Base-by-base conservation (phyloP, 2,113 vertebrate genomes). In the Micromys minutus region DNA sequence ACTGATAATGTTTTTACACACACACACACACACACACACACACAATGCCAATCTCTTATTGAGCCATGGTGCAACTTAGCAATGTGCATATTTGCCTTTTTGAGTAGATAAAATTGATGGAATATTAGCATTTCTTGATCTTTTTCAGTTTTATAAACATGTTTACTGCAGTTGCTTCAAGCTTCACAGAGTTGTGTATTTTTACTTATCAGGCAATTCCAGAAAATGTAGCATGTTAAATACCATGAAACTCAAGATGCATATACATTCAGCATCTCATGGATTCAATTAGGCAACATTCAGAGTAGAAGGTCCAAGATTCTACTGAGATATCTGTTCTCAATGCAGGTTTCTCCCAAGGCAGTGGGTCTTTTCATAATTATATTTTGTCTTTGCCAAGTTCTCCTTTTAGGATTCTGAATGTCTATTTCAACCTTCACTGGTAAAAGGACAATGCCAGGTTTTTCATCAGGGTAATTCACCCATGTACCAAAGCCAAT, bases 271-370 rank as follows among this genome's bases (percentile, higher is more conserved):
- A 76, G 42, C 34, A 8, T 59, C 84, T 92, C 61, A 59, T 65
- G 79, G 63, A 93, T 96, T 95, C 75, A 93, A 87, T 97, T 93
- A 95, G 87, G 74, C 69, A 94, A 34, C 84, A 87, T 87, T 89
- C 80, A 90, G 80, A 95, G 29, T 57, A 57, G 79, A 93, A 87
- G 55, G 76, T 79, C 42, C 84, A 94, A 89, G 81, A 76, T 92
- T 94, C 92, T 93, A 92, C 29, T 65, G 87, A 71, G 75, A 59
- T 88, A 39, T 61, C 90, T 86, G 2, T 84, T 47, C 74, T 95
- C 61, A 74, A 77, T 47, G 67, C 61, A 94, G 50, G 26, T 81
- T 95, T 94, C 50, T 92, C 72, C 86, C 52, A 89, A 74, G 63
- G 89, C 63, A 79, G 3, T 92, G 50, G 83, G 42, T 85, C 86